Evolutionary conservation across 1,140 invertebrate species (phyloP), one percentile per base, ranked within the genome.

Genomic region (Drosophila azteca): DNA sequence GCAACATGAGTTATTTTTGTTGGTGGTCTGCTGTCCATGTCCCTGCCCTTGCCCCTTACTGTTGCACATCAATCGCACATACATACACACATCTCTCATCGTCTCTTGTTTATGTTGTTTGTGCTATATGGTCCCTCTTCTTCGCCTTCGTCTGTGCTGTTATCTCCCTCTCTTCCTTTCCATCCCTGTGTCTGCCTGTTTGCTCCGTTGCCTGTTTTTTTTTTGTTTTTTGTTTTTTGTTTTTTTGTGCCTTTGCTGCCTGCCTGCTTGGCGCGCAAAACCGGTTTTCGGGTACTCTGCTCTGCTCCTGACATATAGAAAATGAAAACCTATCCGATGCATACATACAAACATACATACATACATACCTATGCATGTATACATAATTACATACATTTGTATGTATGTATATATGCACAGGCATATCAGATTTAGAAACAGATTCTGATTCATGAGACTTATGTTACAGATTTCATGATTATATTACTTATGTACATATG

Each of bases 201-300:
- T 39, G 35, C 43, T 63, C 50, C n/a, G 39, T 45, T 55, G 58
- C 55, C 67, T 83, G 50, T 69, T 49, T 51, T 35, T 26, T 70
- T 71, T 35, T 57, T n/a, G n/a, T n/a, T n/a, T n/a, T n/a, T n/a
- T n/a, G n/a, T n/a, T n/a, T 46, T 7, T 46, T 57, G 35, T 70
- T 0, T 20, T 31, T 11, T 31, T 7, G 22, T 57, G 20, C 9
- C 35, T 70, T 59, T 70, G 39, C 20, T 53, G 31, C 15, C 39
- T 76, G 59, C 58, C 69, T 76, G 79, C 75, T 70, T 89, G 70
- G 79, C 72, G 45, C 62, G 57, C 50, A 65, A 83, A 85, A 83
- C 84, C 60, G 84, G 84, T 83, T 87, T 88, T 72, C 59, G 66
- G 54, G 52, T 71, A 48, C 48, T 48, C 64, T 66, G 35, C 55